Percentiles rank a stretch among this genome's conserved stretches.
Evolutionary conservation across 2,113 vertebrate genomes (phyloP).

Genomic region (Indri indri): DNA sequence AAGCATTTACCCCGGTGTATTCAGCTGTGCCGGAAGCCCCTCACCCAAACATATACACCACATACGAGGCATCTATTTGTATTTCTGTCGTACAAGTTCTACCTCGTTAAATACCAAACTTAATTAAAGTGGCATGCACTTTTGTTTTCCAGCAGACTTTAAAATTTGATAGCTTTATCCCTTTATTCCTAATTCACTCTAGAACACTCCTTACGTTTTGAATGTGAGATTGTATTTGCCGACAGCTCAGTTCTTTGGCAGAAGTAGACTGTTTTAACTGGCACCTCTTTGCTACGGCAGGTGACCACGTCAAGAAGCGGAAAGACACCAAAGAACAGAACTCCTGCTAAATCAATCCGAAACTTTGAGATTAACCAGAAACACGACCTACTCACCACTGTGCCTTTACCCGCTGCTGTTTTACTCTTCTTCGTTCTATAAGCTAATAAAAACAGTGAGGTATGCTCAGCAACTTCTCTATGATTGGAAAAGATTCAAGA

Average conservation of each 20-base stretch:
- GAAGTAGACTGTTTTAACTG: constrained; percentile 53
- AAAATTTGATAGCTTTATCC: constrained; percentile 12
- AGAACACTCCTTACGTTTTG: constrained; percentile 12
- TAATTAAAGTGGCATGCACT: background rate
- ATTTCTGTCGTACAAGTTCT: background rate
- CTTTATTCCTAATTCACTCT: background rate
- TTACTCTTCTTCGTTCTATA: background rate
- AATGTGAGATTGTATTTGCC: constrained; percentile 15
- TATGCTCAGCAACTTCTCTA: background rate
- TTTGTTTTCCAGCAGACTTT: background rate
- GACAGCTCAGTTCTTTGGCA: background rate
- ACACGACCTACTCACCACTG: background rate
- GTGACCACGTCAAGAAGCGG: constrained; percentile 39
- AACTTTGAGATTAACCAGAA: constrained; percentile 9
- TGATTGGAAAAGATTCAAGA: background rate
- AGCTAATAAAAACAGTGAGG: background rate
- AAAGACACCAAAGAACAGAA: constrained; percentile 26
- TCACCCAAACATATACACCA: background rate
- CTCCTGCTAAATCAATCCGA: constrained; percentile 35
- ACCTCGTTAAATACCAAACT: constrained; percentile 27
- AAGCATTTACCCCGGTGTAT: background rate
- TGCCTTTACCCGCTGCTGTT: background rate
- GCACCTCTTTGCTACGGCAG: constrained; percentile 41
- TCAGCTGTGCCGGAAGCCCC: background rate
- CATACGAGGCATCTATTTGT: background rate